These are phyloP conservation scores for Champsocephalus esox DNA, from an alignment of 2,797 vertebrate species.

Conservation along the genomic window DNA sequence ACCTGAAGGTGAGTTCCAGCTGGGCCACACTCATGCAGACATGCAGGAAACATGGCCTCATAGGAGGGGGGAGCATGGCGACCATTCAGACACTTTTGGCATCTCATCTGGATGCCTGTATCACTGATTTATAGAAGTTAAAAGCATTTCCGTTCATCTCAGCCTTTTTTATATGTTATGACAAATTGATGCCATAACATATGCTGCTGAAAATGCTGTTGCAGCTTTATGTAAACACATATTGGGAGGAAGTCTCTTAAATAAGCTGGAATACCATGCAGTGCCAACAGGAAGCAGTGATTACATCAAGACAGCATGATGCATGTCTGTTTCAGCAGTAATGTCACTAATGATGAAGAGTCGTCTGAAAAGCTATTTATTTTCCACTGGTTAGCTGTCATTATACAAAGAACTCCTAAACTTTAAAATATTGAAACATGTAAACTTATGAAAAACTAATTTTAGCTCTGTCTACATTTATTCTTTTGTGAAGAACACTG, in stretches of 20 bases:
- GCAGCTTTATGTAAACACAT: not conserved
- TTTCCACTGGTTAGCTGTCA: not conserved
- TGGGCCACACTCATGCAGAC: conserved; percentile 29
- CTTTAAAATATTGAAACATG: not conserved
- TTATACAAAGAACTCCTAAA: not conserved
- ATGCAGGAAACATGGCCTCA: conserved; percentile 52
- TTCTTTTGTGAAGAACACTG: no score
- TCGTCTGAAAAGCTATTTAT: not conserved
- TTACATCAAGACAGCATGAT: not conserved
- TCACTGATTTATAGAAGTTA: conserved; percentile 4
- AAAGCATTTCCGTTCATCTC: not conserved
- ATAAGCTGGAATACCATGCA: not conserved
- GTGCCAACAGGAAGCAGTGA: not conserved
- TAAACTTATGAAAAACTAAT: no score
- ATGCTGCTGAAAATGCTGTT: not conserved
- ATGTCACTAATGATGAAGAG: not conserved
- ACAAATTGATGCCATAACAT: not conserved
- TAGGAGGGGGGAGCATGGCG: conserved; percentile 15
- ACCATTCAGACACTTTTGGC: conserved; percentile 15
- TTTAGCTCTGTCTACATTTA: no score
- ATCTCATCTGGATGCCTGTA: conserved; percentile 30
- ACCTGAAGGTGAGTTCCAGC: conserved; percentile 61
- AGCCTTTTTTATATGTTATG: not conserved
- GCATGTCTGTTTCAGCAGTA: not conserved
- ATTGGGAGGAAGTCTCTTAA: not conserved